These are phyloP conservation scores for Branchellion lobata DNA, from an alignment of 2,888 invertebrate genomes.

Conservation along the genomic window DNA sequence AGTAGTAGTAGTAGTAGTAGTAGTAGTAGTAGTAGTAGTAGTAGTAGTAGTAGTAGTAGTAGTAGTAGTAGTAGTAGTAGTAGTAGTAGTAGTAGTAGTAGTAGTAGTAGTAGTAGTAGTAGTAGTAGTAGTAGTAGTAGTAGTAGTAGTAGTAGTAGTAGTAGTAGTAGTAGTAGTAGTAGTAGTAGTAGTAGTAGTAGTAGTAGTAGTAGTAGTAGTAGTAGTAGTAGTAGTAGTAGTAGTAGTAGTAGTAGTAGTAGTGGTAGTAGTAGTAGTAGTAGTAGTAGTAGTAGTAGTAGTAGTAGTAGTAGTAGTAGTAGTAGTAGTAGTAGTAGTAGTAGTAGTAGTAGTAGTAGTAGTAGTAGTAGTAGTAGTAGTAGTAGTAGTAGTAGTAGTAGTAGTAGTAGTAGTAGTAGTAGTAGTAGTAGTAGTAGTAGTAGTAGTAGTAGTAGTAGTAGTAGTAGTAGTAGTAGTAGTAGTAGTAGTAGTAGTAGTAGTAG, in stretches of 20 bases:
- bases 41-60: background rate
- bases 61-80: constrained; percentile 26
- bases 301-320: constrained; percentile 26
- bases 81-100: constrained; percentile 29
- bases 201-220: constrained; percentile 29
- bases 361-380: background rate
- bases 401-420: constrained; percentile 29
- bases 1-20: constrained; percentile 4
- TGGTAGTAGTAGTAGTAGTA: constrained; percentile 27
- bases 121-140: background rate
- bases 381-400: constrained; percentile 10
- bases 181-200: constrained; percentile 4
- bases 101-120: constrained; percentile 4
- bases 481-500: too few relatives aligned
- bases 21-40: constrained; percentile 1
- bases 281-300: constrained; percentile 29
- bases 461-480: background rate
- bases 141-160: constrained; percentile 24
- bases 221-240: constrained; percentile 29
- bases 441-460: constrained; percentile 23
- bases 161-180: background rate
- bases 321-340: constrained; percentile 29
- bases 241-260: constrained; percentile 25
- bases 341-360: background rate
- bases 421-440: constrained; percentile 30